These are phyloP conservation scores for Hypomecis punctinalis DNA, from an alignment of 2,888 invertebrate genomes.

Conservation along the genomic window DNA sequence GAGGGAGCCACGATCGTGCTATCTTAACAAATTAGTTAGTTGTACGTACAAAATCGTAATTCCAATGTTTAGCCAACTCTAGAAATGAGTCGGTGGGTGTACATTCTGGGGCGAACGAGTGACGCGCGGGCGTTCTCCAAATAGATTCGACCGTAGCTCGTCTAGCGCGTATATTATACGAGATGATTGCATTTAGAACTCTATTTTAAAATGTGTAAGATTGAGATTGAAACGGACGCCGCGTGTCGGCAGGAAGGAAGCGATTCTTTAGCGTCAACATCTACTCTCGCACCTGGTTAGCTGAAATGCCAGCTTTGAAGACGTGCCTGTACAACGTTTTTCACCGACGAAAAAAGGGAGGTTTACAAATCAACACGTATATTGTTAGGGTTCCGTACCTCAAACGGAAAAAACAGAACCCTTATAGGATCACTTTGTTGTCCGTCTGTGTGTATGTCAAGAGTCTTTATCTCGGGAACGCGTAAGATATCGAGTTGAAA, in stretches of 20 bases:
- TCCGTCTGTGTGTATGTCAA: too few species aligned
- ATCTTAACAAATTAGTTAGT: background rate
- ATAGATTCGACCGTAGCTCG: slow-evolving; percentile 69
- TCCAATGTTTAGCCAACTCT: background rate
- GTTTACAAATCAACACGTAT: too few species aligned
- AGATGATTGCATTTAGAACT: slow-evolving; percentile 47
- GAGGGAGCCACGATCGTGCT: slow-evolving; percentile 1
- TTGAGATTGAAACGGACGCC: slow-evolving; percentile 43
- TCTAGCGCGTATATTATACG: slow-evolving; percentile 53
- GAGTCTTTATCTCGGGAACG: too few species aligned
- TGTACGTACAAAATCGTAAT: background rate
- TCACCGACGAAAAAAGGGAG: background rate
- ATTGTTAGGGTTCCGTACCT: too few species aligned
- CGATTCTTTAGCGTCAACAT: slow-evolving; percentile 56
- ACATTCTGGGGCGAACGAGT: slow-evolving; percentile 54
- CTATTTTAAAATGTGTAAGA: slow-evolving; percentile 48
- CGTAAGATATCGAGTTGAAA: too few species aligned
- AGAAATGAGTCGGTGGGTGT: slow-evolving; percentile 17
- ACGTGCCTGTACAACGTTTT: slow-evolving; percentile 9
- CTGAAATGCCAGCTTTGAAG: slow-evolving; percentile 23
- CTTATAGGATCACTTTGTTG: too few species aligned
- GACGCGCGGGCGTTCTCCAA: slow-evolving; percentile 65
- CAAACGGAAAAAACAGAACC: too few species aligned
- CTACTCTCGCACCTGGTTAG: slow-evolving; percentile 44
- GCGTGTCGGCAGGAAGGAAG: slow-evolving; percentile 57